Base-by-base conservation (phyloP, 2,888 invertebrate species). In the Aleiodes leptofemur region DNA sequence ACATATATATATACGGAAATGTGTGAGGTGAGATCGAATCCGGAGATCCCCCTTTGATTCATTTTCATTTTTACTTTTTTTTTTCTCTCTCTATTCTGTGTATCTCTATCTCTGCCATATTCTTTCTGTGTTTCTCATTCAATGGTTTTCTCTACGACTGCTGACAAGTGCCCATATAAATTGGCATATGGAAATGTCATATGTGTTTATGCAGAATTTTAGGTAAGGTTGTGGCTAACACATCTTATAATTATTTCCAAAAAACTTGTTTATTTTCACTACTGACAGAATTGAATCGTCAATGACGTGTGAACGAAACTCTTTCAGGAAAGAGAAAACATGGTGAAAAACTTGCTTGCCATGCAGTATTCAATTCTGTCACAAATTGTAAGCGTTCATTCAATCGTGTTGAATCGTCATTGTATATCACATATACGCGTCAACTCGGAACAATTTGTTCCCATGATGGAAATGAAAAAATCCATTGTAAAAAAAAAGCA, bases 101-200 rank as follows among this genome's bases (percentile, higher is more conserved):
- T 23, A 23, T 23, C 23, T 23, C 23, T 2, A 23, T 23, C 23
- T 23, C 23, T 1, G 23, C 23, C 23, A 23, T 23, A 23, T 1
- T 23, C 23, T 23, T 23, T 23, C 23, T 23, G 2, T 23, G 23
- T 23, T 23, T 23, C 2, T 2, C 23, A 23, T 23, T 23, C 23
- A 23, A 23, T 23, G 1, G 23, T 23, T 1, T 23, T 23, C 23
- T 23, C 1, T 23, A 23, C 23, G 23, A 23, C 2, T 23, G 2
- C 23, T 2, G 38, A 38, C 5, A 38, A 1, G 38, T 0, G 8
- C 8, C 8, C 5, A 50, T 68, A 34, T 61, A 64, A 66, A 72
- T 77, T 76, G 74, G 75, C 79, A 78, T 77, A 79, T 82, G 84
- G 83, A 84, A 85, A 82, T 82, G 83, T 84, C 85, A 83, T 85